Evolutionary conservation across 2,797 vertebrate genomes (phyloP).

Genomic region (Eptatretus atami): DNA sequence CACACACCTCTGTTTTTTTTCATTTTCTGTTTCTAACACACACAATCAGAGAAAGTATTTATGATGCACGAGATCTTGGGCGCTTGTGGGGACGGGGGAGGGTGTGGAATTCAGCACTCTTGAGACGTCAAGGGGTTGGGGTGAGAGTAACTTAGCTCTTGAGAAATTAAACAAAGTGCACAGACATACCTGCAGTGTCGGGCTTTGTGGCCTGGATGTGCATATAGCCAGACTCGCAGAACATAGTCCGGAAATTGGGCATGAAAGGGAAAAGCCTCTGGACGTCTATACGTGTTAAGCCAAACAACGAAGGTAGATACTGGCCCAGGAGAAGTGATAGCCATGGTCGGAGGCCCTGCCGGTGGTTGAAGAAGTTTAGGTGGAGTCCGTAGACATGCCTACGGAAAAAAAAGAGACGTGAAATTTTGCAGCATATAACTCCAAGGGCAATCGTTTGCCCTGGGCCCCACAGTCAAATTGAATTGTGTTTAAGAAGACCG

Average conservation of each 20-base stretch:
- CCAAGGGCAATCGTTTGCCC: too few relatives aligned
- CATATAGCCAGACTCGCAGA: slow-evolving; percentile 33
- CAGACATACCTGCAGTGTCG: slow-evolving; percentile 30
- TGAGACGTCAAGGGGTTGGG: too few relatives aligned
- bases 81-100: too few relatives aligned
- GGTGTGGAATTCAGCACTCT: too few relatives aligned
- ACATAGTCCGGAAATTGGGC: slow-evolving; percentile 19
- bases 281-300: slow-evolving; percentile 29
- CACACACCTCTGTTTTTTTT: too few relatives aligned
- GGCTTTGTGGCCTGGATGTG: slow-evolving; percentile 58
- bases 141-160: too few relatives aligned
- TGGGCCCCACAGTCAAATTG: too few relatives aligned
- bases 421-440: neutral
- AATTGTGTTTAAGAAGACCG: too few relatives aligned
- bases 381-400: slow-evolving; percentile 43
- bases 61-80: too few relatives aligned
- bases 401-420: slow-evolving; percentile 5
- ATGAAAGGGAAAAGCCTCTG: slow-evolving; percentile 26
- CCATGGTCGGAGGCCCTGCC: slow-evolving; percentile 11
- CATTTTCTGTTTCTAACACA: too few relatives aligned
- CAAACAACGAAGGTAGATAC: slow-evolving; percentile 39
- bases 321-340: slow-evolving; percentile 23
- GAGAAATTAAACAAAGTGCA: too few relatives aligned
- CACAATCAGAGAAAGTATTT: too few relatives aligned
- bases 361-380: slow-evolving; percentile 16